A percentile compares a stretch with the other conserved stretches of the same genome.
Evolutionary conservation across 2,888 invertebrate species (phyloP).

Genomic region (Agriopis aurantiaria): DNA sequence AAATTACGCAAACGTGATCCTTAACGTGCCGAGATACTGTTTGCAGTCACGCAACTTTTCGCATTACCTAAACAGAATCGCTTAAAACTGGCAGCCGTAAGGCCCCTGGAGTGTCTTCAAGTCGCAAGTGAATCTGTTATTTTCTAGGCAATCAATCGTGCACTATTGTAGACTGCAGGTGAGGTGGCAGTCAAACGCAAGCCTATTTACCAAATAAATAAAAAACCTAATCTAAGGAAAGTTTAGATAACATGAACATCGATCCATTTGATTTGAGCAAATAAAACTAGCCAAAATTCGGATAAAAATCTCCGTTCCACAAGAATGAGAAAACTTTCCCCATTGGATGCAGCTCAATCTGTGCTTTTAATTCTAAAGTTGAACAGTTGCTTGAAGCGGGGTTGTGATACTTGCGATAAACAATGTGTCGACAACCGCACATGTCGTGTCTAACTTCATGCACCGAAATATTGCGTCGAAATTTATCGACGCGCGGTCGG

Average conservation of each 20-base stretch:
- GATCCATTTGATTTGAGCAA: not conserved
- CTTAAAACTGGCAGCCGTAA: too few species aligned
- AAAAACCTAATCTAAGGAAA: not conserved
- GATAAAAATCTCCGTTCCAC: not conserved
- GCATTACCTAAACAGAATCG: too few species aligned
- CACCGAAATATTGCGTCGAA: constrained; percentile 75
- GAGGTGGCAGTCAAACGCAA: too few species aligned
- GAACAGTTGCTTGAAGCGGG: constrained; percentile 36
- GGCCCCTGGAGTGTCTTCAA: too few species aligned
- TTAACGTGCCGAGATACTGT: too few species aligned
- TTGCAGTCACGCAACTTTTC: too few species aligned
- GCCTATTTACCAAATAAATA: not conserved
- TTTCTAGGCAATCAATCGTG: too few species aligned
- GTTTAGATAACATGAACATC: not conserved
- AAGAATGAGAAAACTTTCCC: constrained; percentile 11
- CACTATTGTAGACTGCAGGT: too few species aligned
- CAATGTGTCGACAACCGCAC: constrained; percentile 46
- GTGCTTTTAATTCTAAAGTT: constrained; percentile 43
- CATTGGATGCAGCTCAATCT: constrained; percentile 11
- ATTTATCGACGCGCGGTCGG: constrained; percentile 74
- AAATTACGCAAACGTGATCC: too few species aligned
- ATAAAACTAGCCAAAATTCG: not conserved
- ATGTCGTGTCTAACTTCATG: constrained; percentile 47
- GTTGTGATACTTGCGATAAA: constrained; percentile 34
- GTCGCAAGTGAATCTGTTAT: too few species aligned